A percentile compares a stretch with the other conserved stretches of the same genome.
These are phyloP conservation scores for Phalacrocorax brasilianus DNA, from an alignment of 2,113 vertebrate species.

Conservation along the genomic window DNA sequence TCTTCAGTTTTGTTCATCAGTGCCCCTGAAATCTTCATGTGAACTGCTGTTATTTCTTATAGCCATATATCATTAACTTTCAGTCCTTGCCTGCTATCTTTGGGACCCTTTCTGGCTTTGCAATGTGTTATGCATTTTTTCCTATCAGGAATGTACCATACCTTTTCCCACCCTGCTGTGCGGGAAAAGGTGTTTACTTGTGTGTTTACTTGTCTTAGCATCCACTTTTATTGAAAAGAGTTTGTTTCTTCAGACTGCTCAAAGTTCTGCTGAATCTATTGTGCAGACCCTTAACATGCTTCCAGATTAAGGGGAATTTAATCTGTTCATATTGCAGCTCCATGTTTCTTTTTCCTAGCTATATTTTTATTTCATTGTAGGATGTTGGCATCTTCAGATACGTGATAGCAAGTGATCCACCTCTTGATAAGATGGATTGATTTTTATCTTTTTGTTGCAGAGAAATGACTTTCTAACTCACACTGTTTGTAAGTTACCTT, in stretches of 20 bases:
- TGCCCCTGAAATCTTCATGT: background rate
- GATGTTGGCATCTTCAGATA: background rate
- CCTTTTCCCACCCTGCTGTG: background rate
- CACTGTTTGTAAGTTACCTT: background rate
- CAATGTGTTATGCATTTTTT: background rate
- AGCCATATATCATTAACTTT: background rate
- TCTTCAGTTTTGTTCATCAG: background rate
- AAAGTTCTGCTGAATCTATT: background rate
- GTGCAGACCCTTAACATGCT: background rate
- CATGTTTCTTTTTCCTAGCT: background rate
- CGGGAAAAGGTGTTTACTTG: background rate
- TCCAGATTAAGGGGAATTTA: background rate
- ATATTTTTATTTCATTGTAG: background rate
- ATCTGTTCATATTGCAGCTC: background rate
- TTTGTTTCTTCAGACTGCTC: background rate
- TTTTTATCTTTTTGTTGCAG: background rate
- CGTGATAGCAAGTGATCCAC: background rate
- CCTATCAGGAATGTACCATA: background rate
- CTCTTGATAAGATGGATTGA: background rate
- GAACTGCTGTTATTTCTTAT: background rate
- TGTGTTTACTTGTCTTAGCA: background rate
- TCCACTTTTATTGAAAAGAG: background rate
- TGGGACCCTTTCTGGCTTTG: background rate
- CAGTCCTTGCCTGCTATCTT: background rate
- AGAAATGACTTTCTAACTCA: background rate